Base-by-base conservation (phyloP, 2,888 invertebrate species). In the Helobdella robusta region DNA sequence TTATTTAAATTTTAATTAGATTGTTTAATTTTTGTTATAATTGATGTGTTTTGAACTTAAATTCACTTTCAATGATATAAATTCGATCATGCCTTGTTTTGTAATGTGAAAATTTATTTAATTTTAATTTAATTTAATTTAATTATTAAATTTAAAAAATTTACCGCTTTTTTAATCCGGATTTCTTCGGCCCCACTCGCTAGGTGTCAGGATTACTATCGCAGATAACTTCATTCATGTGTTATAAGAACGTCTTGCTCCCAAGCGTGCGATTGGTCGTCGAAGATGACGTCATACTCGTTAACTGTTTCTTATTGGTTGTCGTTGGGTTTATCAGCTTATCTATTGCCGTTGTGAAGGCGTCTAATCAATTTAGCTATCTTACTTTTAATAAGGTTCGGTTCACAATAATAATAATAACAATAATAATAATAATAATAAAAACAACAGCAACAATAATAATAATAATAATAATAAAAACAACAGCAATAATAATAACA, bases 131-230 rank as follows among this genome's bases (percentile, higher is more conserved):
- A 40, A 11, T 40, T 40, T 40, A 15, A n/a, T 40, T 15, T 40
- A 40, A 40, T 40, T n/a, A n/a, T n/a, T n/a, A n/a, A n/a, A 48
- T 15, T 48, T 8, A 15, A 48, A 8, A 15, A 48, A 40, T 40
- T 18, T 48, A 15, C 48, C 1, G 25, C 25, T 15, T 40, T 40
- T 40, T 18, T n/a, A n/a, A n/a, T n/a, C n/a, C n/a, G n/a, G n/a
- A n/a, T n/a, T n/a, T n/a, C n/a, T n/a, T n/a, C n/a, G n/a, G n/a
- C n/a, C n/a, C n/a, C n/a, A n/a, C n/a, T n/a, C n/a, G 25, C n/a
- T 18, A 62, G 62, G n/a, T 62, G 36, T 46, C 62, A 48, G 62
- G 62, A 28, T 1, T 62, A 30, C 28, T 62, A 50, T 62, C 46
- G 15, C 46, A 50, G 23, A 5, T 62, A 18, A 50, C 62, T 2